Evolutionary conservation across 2,888 invertebrate species (phyloP).

Genomic region (Mamestra brassicae): DNA sequence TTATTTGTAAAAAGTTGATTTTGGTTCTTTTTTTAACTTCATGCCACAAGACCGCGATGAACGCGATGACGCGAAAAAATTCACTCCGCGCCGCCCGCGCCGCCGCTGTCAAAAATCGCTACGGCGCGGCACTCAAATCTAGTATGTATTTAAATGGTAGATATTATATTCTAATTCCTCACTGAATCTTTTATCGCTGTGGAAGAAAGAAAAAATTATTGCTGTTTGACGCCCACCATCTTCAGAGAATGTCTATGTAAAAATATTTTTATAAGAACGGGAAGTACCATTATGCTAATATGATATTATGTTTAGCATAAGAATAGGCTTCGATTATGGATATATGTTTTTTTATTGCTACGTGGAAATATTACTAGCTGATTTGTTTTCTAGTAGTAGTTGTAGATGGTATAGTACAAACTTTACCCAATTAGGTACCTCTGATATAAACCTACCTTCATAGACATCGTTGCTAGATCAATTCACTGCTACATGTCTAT

Average conservation of each 20-base stretch:
- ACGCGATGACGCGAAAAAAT: no score
- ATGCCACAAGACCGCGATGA: no score
- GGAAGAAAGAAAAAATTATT: constrained; percentile 18
- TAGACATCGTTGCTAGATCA: no score
- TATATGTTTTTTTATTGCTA: constrained; percentile 1
- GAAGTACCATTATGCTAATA: constrained; percentile 43
- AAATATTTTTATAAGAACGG: constrained; percentile 25
- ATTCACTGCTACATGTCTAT: no score
- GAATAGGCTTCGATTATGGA: constrained; percentile 23
- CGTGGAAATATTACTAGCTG: background rate
- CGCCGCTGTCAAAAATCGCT: no score
- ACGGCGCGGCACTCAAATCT: no score
- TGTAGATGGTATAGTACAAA: no score
- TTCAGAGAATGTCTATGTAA: constrained; percentile 3
- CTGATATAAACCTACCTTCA: no score
- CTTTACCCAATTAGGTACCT: background rate
- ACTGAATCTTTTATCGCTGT: constrained; percentile 14
- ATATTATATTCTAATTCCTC: background rate
- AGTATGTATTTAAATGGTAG: no score
- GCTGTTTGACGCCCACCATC: constrained; percentile 36
- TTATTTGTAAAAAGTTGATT: no score
- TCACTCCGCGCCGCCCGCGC: no score
- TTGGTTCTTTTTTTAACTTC: no score
- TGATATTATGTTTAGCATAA: constrained; percentile 30
- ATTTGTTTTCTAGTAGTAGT: constrained; percentile 1